phyloP scores from a whole-genome alignment of 2,113 vertebrate species.

The Podiceps cristatus region DNA sequence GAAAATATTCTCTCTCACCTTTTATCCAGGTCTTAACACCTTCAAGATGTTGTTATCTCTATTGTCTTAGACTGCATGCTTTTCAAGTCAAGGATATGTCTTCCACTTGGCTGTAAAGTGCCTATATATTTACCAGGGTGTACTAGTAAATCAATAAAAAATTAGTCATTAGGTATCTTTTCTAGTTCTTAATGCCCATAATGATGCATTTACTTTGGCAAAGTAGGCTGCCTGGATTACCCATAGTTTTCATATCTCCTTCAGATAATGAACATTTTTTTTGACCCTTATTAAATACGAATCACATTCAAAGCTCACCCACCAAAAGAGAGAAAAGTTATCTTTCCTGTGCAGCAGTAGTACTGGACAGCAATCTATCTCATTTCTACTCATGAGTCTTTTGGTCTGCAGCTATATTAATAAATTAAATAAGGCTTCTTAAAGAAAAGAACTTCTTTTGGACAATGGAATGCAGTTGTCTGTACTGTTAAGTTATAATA shows the following conservation, averaged over 20 bases:
- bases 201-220: not conserved
- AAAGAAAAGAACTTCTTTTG: not conserved
- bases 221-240: not conserved
- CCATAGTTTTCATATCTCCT: not conserved
- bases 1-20: conserved; percentile 47
- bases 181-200: not conserved
- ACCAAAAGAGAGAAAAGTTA: not conserved
- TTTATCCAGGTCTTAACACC: conserved; percentile 68
- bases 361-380: not conserved
- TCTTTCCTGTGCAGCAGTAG: not conserved
- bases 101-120: not conserved
- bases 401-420: not conserved
- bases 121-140: not conserved
- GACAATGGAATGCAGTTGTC: not conserved
- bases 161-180: not conserved
- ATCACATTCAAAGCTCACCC: not conserved
- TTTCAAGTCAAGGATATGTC: not conserved
- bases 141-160: not conserved
- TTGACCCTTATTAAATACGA: not conserved
- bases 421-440: not conserved
- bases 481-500: not conserved
- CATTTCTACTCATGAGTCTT: not conserved
- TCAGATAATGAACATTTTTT: not conserved
- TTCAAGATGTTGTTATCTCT: conserved; percentile 21
- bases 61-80: not conserved